These are phyloP conservation scores for Hyperoodon ampullatus DNA, from an alignment of 2,113 vertebrate species.

Conservation along the genomic window DNA sequence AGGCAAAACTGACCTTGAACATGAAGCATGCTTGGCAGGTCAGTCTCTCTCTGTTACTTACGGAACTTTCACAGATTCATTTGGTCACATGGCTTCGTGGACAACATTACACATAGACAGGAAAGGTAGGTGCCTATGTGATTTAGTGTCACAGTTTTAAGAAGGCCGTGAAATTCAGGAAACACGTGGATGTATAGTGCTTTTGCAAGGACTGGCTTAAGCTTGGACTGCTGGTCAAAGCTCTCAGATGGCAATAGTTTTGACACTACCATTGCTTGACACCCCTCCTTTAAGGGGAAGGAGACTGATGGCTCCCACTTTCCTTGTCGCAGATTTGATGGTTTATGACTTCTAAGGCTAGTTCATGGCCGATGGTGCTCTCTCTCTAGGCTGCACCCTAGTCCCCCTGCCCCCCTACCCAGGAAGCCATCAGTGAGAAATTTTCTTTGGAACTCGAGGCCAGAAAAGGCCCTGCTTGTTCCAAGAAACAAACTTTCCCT, in stretches of 20 bases:
- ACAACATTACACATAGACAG: rapidly evolving
- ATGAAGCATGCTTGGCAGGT: not conserved
- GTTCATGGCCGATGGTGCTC: rapidly evolving
- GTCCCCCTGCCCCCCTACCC: rapidly evolving
- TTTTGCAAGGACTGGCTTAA: not conserved
- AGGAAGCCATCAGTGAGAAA: not conserved
- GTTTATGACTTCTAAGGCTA: rapidly evolving
- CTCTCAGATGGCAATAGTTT: not conserved
- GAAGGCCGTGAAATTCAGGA: not conserved
- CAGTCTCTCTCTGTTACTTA: not conserved
- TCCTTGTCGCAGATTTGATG: rapidly evolving
- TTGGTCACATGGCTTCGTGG: not conserved
- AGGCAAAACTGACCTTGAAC: not conserved
- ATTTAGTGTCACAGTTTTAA: not conserved
- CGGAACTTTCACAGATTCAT: rapidly evolving
- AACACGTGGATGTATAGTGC: rapidly evolving
- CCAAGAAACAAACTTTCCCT: not conserved
- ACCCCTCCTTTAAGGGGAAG: not conserved
- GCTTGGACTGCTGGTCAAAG: not conserved
- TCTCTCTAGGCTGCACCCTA: not conserved
- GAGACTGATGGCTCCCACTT: not conserved
- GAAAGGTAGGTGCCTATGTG: not conserved
- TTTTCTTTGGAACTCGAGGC: not conserved
- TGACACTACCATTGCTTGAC: rapidly evolving
- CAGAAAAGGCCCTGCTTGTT: not conserved